Evolutionary conservation across 2,888 invertebrate species (phyloP), one percentile per base, ranked within the genome.

Genomic region (Salticus scenicus): DNA sequence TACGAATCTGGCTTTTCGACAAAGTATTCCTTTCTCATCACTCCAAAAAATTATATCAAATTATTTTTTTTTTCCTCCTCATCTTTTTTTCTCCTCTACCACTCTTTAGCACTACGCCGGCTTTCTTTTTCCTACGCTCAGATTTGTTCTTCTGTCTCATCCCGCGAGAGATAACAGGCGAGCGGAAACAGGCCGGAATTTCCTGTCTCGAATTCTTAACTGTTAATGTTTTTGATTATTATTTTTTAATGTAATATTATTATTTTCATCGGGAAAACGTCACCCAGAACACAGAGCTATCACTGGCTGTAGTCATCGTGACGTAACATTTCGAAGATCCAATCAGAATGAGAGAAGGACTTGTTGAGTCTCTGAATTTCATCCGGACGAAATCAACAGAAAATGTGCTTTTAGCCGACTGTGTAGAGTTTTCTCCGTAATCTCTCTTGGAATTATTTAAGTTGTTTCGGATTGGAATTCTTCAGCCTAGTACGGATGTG

Each of bases 171-270:
- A 57, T 57, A 57, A 57, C 57, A 57, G 57, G 20, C 57, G 57
- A 24, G 57, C 57, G 57, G 57, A 57, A 57, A 57, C 57, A 57
- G 57, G 57, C 20, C 57, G 57, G 57, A 57, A 57, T 57, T 57
- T 57, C 57, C 57, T 57, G 57, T 57, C 57, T 57, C 57, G 57
- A 1, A 57, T 57, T 57, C 57, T 24, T 20, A 37, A 57, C 57
- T 57, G 57, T 24, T 57, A 57, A 57, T 57, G 24, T 57, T 57
- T 57, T 57, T 57, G 5, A 57, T 57, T 57, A 57, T 24, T 47
- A 14, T 47, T 17, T 47, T 17, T 47, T 47, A 14, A 24, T 20
- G 57, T 24, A 57, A 57, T 57, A 24, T 57, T 57, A 57, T 57
- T 57, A 57, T 57, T 24, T 57, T 57, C 57, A 57, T 24, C 57